Conservation (phyloP, 2,888 invertebrate species). For the Dasysyrphus albostriatus region DNA sequence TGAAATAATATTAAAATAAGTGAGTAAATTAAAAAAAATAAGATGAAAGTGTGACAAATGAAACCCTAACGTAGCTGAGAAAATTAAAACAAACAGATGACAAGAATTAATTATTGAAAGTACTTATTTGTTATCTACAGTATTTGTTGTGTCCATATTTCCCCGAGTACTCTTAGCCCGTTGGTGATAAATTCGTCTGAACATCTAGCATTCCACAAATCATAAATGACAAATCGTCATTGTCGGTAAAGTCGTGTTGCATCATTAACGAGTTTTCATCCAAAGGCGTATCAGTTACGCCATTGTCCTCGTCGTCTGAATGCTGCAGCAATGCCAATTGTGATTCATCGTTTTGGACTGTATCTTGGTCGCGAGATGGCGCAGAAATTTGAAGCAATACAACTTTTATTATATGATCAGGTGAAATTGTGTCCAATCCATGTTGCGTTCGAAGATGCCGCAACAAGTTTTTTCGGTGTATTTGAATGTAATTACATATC, state of each 20-base stretch:
- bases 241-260: conserved; percentile 63
- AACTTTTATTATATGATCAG: conserved; percentile 77
- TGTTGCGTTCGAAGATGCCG: conserved; percentile 85
- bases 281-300: neutral
- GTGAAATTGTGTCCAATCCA: conserved; percentile 66
- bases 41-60: conserved; percentile 10
- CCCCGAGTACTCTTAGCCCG: conserved; percentile 14
- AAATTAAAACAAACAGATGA: neutral
- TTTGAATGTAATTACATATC: conserved; percentile 89
- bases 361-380: conserved; percentile 45
- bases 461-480: conserved; percentile 86
- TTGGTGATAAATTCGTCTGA: conserved; percentile 58
- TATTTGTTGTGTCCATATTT: conserved; percentile 37
- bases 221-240: conserved; percentile 79
- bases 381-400: conserved; percentile 75
- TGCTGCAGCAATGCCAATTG: conserved; percentile 57
- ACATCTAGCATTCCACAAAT: conserved; percentile 80
- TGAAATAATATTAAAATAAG: conserved; percentile 27
- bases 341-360: conserved; percentile 31
- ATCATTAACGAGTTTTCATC: conserved; percentile 60
- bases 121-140: conserved; percentile 66
- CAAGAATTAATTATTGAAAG: conserved; percentile 7
- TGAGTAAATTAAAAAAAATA: conserved; percentile 5
- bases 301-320: conserved; percentile 48
- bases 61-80: conserved; percentile 29